Evolutionary conservation across 2,888 invertebrate species (phyloP).

Genomic region (Tenthredo amoena): DNA sequence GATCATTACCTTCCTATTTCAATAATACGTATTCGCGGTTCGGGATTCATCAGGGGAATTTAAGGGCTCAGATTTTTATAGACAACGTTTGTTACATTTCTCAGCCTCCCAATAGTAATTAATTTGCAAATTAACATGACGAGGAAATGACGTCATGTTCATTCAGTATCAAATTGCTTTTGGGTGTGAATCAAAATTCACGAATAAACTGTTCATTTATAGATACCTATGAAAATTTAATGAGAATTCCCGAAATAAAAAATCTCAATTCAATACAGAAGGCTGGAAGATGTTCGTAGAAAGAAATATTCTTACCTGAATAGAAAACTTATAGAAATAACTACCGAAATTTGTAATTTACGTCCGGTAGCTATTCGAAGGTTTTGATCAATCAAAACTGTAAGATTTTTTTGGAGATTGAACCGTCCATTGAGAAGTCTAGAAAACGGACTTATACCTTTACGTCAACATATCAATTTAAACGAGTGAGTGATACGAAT

Average conservation of each 20-base stretch:
- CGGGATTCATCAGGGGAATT: not conserved
- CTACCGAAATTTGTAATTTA: not conserved
- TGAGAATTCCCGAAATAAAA: not conserved
- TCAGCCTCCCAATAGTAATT: not conserved
- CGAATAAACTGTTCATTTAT: not conserved
- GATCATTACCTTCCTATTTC: constrained; percentile 25
- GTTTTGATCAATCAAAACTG: constrained; percentile 1
- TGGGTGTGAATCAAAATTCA: not conserved
- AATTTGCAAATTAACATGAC: not conserved
- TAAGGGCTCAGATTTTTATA: not conserved
- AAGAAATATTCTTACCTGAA: not conserved
- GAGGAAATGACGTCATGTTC: not conserved
- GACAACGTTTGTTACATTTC: not conserved
- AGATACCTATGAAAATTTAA: not conserved
- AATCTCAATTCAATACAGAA: not conserved
- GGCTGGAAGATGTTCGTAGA: not conserved
- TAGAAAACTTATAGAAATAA: not conserved
- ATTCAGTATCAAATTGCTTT: not conserved
- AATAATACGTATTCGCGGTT: not conserved
- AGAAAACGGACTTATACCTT: constrained; percentile 21
- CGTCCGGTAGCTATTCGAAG: not conserved
- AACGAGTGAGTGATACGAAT: constrained; percentile 29
- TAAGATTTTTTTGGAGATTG: constrained; percentile 31
- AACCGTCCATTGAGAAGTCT: constrained; percentile 42
- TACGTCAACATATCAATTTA: constrained; percentile 40